Conservation (phyloP, 2,797 vertebrate species). For the Manis pentadactyla region DNA sequence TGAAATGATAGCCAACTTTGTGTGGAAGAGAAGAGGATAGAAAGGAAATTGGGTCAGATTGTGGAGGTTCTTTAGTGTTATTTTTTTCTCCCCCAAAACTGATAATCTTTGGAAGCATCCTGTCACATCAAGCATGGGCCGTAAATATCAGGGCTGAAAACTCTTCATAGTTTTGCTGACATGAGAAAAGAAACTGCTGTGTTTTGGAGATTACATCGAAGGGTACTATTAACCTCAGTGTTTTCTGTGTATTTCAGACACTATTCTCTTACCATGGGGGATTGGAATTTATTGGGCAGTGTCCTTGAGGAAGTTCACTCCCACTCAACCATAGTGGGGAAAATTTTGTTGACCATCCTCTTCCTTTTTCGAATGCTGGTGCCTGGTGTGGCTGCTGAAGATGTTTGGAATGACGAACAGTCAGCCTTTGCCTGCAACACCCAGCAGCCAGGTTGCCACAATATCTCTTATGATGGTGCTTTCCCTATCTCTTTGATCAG, state of each 20-base stretch:
- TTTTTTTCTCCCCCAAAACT: not conserved
- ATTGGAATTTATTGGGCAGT: slow-evolving; percentile 96
- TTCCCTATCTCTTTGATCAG: slow-evolving; percentile 97
- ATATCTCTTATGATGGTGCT: slow-evolving; percentile 95
- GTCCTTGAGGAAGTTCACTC: slow-evolving; percentile 97
- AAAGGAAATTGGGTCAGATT: slow-evolving; percentile 3
- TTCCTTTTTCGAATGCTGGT: slow-evolving; percentile 98
- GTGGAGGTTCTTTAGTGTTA: not conserved
- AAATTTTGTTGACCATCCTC: slow-evolving; percentile 98
- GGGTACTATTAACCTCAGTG: not conserved
- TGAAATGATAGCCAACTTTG: not conserved
- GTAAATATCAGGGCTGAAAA: slow-evolving; percentile 15
- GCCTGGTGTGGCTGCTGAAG: slow-evolving; percentile 95
- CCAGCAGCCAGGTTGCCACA: slow-evolving; percentile 96
- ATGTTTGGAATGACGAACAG: slow-evolving; percentile 97
- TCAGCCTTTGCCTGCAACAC: slow-evolving; percentile 97
- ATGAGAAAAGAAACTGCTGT: not conserved
- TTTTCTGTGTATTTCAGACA: slow-evolving; percentile 84
- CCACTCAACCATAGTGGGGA: slow-evolving; percentile 96
- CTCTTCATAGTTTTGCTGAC: not conserved
- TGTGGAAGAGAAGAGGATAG: not conserved
- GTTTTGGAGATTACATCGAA: not conserved
- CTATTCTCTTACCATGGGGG: slow-evolving; percentile 94
- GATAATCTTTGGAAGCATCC: not conserved
- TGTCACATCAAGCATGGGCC: not conserved